These are phyloP conservation scores for Triops longicaudatus DNA, from an alignment of 1,140 invertebrate genomes.

Conservation along the genomic window DNA sequence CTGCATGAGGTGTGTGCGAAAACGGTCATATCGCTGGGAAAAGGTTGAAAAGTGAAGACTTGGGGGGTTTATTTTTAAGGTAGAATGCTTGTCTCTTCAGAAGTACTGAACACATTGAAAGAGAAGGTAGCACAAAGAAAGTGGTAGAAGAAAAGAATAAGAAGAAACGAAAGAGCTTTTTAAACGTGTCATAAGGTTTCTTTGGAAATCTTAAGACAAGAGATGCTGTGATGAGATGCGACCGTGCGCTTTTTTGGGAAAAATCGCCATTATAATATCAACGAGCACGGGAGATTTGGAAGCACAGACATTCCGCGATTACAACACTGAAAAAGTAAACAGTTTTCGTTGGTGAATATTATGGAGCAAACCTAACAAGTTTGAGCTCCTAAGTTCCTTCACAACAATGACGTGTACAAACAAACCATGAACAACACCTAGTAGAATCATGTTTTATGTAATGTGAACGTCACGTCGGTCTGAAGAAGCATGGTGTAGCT, in stretches of 20 bases:
- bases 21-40: conserved; percentile 5
- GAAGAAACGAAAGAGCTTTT: conserved; percentile 23
- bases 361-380: background rate
- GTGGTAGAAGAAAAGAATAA: conserved; percentile 4
- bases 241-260: conserved; percentile 18
- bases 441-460: too few species aligned
- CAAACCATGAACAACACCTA: too few species aligned
- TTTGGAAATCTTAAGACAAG: conserved; percentile 16
- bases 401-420: background rate
- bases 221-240: conserved; percentile 20
- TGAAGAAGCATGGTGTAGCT: too few species aligned
- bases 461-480: too few species aligned
- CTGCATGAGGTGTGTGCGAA: background rate
- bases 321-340: background rate
- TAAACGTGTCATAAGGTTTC: background rate
- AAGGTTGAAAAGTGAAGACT: background rate
- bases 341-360: background rate
- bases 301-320: conserved; percentile 10
- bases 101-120: background rate
- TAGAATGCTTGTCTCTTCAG: conserved; percentile 1
- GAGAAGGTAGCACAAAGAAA: background rate
- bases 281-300: conserved; percentile 14
- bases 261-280: background rate
- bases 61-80: background rate
- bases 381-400: background rate